Conservation (phyloP, 2,888 invertebrate species). For the Hypomecis atomaria region DNA sequence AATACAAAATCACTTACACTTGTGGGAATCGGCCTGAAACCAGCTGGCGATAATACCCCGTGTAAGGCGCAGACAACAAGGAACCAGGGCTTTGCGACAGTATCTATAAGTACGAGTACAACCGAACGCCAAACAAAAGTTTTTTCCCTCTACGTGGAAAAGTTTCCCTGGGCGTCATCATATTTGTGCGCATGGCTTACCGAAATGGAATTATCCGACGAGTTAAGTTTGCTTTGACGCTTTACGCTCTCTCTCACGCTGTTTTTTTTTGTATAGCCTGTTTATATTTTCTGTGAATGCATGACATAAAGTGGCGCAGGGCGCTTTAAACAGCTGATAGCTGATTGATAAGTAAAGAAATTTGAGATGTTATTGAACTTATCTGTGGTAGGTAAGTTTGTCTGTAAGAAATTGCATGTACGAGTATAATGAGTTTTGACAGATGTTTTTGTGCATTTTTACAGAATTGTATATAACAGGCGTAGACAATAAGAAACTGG, state of each 20-base stretch:
- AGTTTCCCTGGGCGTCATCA: slow-evolving; percentile 33
- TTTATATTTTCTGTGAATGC: no score
- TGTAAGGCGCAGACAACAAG: slow-evolving; percentile 42
- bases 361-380: no score
- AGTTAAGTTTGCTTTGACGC: slow-evolving; percentile 2
- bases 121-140: slow-evolving; percentile 45
- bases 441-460: no score
- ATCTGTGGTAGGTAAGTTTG: no score
- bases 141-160: slow-evolving; percentile 41
- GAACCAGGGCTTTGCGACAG: slow-evolving; percentile 36
- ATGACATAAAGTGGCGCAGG: no score
- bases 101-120: slow-evolving; percentile 17
- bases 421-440: no score
- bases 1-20: slow-evolving; percentile 36
- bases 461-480: slow-evolving; percentile 36
- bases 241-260: no score
- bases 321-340: no score
- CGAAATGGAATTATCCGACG: slow-evolving; percentile 30
- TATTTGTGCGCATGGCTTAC: slow-evolving; percentile 33
- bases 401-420: no score
- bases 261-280: no score
- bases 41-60: slow-evolving; percentile 55
- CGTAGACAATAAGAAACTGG: slow-evolving; percentile 40
- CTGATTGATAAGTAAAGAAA: no score
- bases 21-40: slow-evolving; percentile 45